A percentile compares a stretch with the other conserved stretches of the same genome.
Conservation (phyloP, 2,113 vertebrate species). For the Aegotheles bennettii region DNA sequence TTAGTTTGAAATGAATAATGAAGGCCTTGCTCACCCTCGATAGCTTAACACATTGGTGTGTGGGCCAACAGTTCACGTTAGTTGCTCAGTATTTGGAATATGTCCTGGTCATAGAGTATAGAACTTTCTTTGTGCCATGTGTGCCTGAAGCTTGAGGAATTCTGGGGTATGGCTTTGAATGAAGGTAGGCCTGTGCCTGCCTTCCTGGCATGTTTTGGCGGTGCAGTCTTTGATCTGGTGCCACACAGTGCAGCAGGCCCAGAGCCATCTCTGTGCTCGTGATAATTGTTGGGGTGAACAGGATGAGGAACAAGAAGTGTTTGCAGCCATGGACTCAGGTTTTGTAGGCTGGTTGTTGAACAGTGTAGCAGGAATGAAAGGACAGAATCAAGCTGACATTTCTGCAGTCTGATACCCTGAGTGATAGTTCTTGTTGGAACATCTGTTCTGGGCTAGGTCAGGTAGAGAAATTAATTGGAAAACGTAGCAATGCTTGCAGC, state of each 20-base stretch:
- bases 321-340: background rate
- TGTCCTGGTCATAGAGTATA: background rate
- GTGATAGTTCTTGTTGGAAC: background rate
- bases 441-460: background rate
- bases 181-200: background rate
- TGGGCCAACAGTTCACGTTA: background rate
- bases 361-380: background rate
- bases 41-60: background rate
- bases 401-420: background rate
- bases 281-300: background rate
- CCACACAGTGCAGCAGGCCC: background rate
- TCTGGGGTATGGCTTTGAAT: background rate
- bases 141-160: background rate
- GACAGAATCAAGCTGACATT: background rate
- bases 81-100: background rate
- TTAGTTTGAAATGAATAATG: background rate
- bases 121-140: background rate
- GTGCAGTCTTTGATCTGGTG: background rate
- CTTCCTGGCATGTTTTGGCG: background rate
- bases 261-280: rapidly evolving
- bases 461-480: background rate
- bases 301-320: background rate
- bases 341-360: background rate
- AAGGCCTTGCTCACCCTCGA: background rate
- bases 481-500: background rate